These are phyloP conservation scores for Dicrurus megarhynchus DNA, from an alignment of 2,113 vertebrate species.

Conservation along the genomic window DNA sequence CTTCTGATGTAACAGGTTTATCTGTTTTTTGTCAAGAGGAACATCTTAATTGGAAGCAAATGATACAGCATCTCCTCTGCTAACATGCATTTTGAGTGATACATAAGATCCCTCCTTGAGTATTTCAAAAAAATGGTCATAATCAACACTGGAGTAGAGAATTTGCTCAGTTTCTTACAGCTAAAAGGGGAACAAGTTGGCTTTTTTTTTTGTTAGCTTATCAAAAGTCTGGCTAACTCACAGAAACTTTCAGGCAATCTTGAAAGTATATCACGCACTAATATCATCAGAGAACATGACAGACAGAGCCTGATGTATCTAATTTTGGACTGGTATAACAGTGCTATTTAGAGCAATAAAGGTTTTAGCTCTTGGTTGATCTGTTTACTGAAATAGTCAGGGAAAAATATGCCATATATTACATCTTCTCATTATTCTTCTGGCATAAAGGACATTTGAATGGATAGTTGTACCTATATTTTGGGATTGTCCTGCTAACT, in stretches of 20 bases:
- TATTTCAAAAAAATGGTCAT: not conserved
- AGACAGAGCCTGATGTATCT: not conserved
- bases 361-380: slow-evolving; percentile 12
- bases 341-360: slow-evolving; percentile 14
- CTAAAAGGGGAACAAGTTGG: not conserved
- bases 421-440: not conserved
- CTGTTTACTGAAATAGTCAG: not conserved
- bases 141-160: not conserved
- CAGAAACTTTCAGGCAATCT: slow-evolving; percentile 8
- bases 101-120: not conserved
- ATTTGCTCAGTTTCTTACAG: not conserved
- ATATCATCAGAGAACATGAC: slow-evolving; percentile 8
- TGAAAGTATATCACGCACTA: not conserved
- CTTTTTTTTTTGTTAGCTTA: not conserved
- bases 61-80: not conserved
- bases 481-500: not conserved
- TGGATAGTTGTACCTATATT: not conserved
- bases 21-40: not conserved
- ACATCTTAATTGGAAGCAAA: not conserved
- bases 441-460: not conserved
- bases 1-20: not conserved
- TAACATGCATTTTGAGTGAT: not conserved
- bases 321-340: slow-evolving; percentile 12
- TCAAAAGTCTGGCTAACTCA: not conserved
- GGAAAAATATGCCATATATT: not conserved